Evolutionary conservation across 2,797 vertebrate species (phyloP), one percentile per base, ranked within the genome.

Genomic region (Momotus momota): DNA sequence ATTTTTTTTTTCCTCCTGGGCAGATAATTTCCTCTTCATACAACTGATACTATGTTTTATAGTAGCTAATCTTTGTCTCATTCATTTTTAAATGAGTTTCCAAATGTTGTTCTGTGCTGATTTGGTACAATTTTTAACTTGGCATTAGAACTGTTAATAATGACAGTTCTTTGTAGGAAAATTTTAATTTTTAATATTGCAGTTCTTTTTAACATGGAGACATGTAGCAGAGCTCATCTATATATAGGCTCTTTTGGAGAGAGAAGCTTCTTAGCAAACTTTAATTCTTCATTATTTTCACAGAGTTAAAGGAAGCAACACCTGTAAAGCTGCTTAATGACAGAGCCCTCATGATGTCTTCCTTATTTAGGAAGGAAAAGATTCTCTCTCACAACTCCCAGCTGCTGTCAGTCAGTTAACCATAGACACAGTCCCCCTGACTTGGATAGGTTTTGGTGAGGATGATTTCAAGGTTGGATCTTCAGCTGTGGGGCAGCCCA

Each of bases 171-270:
- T 94, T 66, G 79, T 67, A n/a, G 74, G 81, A 74, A 40, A 66
- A 71, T 89, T 90, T 95, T 67, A 96, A 94, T 96, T 96, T 95
- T 97, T 97, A 95, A 97, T 92, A 82, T 31, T 79, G 77, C 60
- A 33, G 84, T 85, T 97, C 91, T 94, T 95, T 96, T 97, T 95
- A 93, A 86, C 45, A 8, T 0, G 0, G 74, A 51, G 38, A 49
- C 67, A 85, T 48, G 71, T 43, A 46, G 54, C 69, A 60, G 75
- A 58, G 77, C 64, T 66, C 58, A 74, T 78, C 88, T 96, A 69
- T 60, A 67, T 81, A 45, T 86, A 90, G 64, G n/a, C 20, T 51
- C 45, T 80, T 92, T 69, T 22, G 41, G 62, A 38, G 51, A 33
- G 57, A 84, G 38, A 57, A 61, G n/a, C 60, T 84, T 73, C 58